Evolutionary conservation across 2,888 invertebrate species (phyloP), one percentile per base, ranked within the genome.

Genomic region (Colostygia pectinataria): DNA sequence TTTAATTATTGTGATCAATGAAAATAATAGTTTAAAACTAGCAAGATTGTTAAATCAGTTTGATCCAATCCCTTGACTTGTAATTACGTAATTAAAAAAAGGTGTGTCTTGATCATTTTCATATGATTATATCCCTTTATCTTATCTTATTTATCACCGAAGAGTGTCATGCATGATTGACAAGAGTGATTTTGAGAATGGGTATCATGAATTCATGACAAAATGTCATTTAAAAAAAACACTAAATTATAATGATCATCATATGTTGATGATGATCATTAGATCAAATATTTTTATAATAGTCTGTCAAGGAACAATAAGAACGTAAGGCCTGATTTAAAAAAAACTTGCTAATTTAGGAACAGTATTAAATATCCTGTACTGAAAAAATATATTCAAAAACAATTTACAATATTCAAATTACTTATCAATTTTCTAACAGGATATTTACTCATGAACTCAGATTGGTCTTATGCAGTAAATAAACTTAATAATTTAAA

Each of bases 381-480:
- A 27, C 39, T 28, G 33, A 36, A 0, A 15, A 4, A 7, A 8
- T 18, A 4, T 12, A 13, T 29, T 1, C 1, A n/a, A 5, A 27
- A 14, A 9, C 4, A 29, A 0, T 28, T 34, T 20, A 9, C 4
- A n/a, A 25, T 1, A 25, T 6, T 7, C n/a, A 14, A 9, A 18
- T 5, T 15, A 18, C 5, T 32, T 32, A 12, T 20, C 0, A 15
- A 25, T 32, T 8, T 23, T 15, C 10, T 10, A 28, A 20, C 42
- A 48, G 48, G 48, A 48, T 42, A 38, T 48, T 41, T 41, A 24
- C 25, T 39, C 5, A n/a, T 29, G 41, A 37, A 42, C 42, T 41
- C 48, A 48, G 48, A 48, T 42, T 48, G 48, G 37, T 8, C n/a
- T 32, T 20, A 20, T 20, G 13, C 20, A 6, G 25, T 20, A 9